Conservation (phyloP, 92 coral and sea anemone genomes). For the Anthopleura xanthogrammica region DNA sequence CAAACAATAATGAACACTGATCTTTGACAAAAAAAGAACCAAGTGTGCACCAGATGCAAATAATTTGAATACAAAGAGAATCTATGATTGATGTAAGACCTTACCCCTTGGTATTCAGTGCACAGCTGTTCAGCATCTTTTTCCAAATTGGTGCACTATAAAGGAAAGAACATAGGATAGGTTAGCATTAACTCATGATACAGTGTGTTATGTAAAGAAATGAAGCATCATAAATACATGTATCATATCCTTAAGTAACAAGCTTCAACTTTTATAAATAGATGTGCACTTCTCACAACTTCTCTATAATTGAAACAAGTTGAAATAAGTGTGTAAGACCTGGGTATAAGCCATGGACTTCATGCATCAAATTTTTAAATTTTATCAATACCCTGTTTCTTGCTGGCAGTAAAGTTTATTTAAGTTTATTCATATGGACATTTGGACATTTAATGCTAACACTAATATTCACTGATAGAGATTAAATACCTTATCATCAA, state of each 20-base stretch:
- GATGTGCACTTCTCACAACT: too few species aligned
- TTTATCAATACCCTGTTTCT: too few species aligned
- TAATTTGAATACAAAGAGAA: background rate
- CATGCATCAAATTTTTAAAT: too few species aligned
- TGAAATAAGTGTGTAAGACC: too few species aligned
- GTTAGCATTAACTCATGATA: background rate
- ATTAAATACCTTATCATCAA: conserved; percentile 85
- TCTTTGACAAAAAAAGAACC: background rate
- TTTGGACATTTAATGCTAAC: background rate
- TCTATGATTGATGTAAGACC: background rate
- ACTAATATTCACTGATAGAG: background rate
- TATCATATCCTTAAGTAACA: too few species aligned
- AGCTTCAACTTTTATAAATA: too few species aligned
- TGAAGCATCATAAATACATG: too few species aligned
- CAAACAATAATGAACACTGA: background rate
- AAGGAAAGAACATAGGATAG: background rate
- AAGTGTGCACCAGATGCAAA: background rate
- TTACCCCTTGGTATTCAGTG: conserved; percentile 88
- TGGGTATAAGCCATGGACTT: too few species aligned
- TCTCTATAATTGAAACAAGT: too few species aligned
- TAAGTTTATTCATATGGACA: background rate
- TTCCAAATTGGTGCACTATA: conserved; percentile 82
- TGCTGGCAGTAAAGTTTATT: too few species aligned
- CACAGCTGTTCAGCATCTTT: conserved; percentile 74
- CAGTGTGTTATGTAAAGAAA: too few species aligned